phyloP scores from a whole-genome alignment of 2,888 invertebrate genomes.

The Harpalus rubripes region DNA sequence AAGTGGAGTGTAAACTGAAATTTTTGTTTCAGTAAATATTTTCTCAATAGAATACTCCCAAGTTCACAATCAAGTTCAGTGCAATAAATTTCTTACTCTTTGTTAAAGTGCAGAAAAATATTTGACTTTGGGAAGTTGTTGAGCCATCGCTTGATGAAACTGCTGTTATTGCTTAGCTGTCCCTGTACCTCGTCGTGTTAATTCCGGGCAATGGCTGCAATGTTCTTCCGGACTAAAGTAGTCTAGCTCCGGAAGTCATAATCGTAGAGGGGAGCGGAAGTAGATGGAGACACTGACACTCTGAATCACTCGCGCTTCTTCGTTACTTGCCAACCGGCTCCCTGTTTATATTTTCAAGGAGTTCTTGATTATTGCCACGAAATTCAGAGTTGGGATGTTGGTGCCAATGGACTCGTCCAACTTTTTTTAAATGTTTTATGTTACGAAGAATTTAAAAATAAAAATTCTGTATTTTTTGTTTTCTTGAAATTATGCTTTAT shows the following conservation, averaged over 20 bases:
- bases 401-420: too few relatives aligned
- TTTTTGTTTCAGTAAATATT: background rate
- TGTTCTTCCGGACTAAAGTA: slow-evolving; percentile 12
- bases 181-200: slow-evolving; percentile 35
- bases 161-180: background rate
- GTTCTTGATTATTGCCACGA: background rate
- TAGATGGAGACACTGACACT: slow-evolving; percentile 21
- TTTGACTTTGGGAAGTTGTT: background rate
- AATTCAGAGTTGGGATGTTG: background rate
- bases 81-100: background rate
- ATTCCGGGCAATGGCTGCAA: slow-evolving; percentile 41
- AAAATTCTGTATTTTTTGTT: too few relatives aligned
- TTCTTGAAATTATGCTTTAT: too few relatives aligned
- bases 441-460: too few relatives aligned
- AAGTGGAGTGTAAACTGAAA: background rate
- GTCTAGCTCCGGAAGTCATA: slow-evolving; percentile 36
- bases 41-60: background rate
- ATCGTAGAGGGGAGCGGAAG: slow-evolving; percentile 40
- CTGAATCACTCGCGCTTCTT: slow-evolving; percentile 26
- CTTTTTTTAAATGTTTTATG: too few relatives aligned
- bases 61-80: slow-evolving; percentile 2
- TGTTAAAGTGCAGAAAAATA: background rate
- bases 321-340: background rate
- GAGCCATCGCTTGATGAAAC: background rate
- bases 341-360: slow-evolving; percentile 1